These are phyloP conservation scores for Pionites leucogaster DNA, from an alignment of 2,113 vertebrate species.

Conservation along the genomic window DNA sequence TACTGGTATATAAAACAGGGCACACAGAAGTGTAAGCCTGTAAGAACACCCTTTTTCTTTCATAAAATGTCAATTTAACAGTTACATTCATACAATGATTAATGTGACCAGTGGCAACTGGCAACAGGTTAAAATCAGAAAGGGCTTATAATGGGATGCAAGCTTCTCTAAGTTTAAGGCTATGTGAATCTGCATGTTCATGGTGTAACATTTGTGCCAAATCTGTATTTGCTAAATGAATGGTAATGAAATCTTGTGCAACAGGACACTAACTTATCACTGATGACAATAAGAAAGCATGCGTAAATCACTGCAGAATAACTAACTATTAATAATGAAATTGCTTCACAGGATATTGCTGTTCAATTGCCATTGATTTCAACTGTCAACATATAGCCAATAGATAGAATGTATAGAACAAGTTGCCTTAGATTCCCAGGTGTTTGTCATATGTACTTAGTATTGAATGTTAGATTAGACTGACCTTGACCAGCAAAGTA, in stretches of 20 bases:
- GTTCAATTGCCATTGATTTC: neutral
- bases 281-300: neutral
- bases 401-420: neutral
- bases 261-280: neutral
- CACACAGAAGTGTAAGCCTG: conserved; percentile 15
- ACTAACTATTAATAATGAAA: neutral
- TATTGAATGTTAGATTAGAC: neutral
- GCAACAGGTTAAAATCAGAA: neutral
- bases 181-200: neutral
- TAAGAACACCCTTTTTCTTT: conserved; percentile 10
- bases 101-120: neutral
- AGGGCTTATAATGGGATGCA: neutral
- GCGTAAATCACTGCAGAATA: neutral
- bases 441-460: neutral
- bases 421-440: neutral
- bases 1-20: neutral
- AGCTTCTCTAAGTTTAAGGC: neutral
- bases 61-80: conserved; percentile 12
- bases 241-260: neutral
- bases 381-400: too few relatives aligned
- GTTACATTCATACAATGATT: neutral
- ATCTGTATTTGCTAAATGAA: neutral
- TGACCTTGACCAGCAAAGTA: neutral
- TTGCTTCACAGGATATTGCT: neutral
- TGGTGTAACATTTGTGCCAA: neutral